phyloP scores from a whole-genome alignment of 2,113 vertebrate genomes.

The Aix galericulata region DNA sequence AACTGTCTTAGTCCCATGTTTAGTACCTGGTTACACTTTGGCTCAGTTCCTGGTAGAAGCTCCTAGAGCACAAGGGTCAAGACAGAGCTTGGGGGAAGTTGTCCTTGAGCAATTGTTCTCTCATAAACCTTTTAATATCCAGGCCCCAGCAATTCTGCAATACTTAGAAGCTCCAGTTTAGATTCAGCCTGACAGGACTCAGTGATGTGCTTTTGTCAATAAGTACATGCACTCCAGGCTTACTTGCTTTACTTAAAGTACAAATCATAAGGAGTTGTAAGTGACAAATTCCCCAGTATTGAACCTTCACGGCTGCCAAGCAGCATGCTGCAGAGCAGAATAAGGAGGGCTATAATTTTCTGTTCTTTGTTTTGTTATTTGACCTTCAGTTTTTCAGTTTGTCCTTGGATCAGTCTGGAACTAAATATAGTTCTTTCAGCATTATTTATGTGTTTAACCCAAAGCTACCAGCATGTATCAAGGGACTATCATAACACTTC shows the following conservation, averaged over 20 bases:
- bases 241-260: slow-evolving; percentile 55
- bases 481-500: slow-evolving; percentile 41
- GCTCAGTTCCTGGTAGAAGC: neutral
- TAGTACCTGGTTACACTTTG: neutral
- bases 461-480: slow-evolving; percentile 27
- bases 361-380: slow-evolving; percentile 64
- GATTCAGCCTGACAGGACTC: neutral
- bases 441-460: slow-evolving; percentile 70
- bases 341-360: slow-evolving; percentile 69
- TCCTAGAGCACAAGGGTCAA: neutral
- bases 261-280: slow-evolving; percentile 59
- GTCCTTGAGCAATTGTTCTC: neutral
- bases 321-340: slow-evolving; percentile 52
- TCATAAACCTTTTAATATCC: neutral
- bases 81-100: neutral
- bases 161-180: neutral
- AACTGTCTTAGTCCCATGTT: neutral
- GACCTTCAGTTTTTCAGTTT: slow-evolving; percentile 68
- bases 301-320: slow-evolving; percentile 64
- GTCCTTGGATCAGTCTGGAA: slow-evolving; percentile 59
- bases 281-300: slow-evolving; percentile 56
- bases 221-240: slow-evolving; percentile 1
- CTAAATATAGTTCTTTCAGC: slow-evolving; percentile 56
- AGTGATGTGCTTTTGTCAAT: slow-evolving; percentile 5
- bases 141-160: neutral